Base-by-base conservation (phyloP, 2,797 vertebrate species). In the Otolemur crassicaudatus region DNA sequence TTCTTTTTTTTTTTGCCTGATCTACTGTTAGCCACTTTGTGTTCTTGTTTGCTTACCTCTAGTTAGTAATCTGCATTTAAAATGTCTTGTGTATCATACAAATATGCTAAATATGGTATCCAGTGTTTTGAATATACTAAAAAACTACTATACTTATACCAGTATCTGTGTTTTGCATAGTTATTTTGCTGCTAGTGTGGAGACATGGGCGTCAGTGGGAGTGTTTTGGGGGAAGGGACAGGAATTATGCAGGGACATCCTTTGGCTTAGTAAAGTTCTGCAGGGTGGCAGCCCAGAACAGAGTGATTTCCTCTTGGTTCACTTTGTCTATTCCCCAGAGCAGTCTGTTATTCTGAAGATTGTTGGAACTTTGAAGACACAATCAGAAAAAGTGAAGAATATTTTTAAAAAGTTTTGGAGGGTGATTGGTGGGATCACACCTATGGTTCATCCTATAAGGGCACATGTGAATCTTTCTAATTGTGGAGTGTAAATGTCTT, bases 41-140 rank as follows among this genome's bases (percentile, higher is more conserved):
- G 86, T 94, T 97, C 92, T 96, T 98, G 60, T 97, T 97, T 98
- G 92, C 94, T 97, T 97, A 97, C 81, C 70, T 96, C 72, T 94
- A 43, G 79, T 96, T 91, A 86, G 91, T 98, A 96, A 97, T 98
- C 90, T 98, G 95, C 83, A 97, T 98, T 98, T 97, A 94, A 84
- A 91, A 75, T 95, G 86, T 94, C 97, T 98, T 97, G 94, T 98
- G 96, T 97, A 96, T 92, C 89, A 91, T 95, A 79, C 79, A 72
- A 49, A 89, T 95, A 92, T 63, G 22, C 63, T 92, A 95, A 94
- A 77, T 95, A 81, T 79, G 69, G 60, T 76, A 61, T 88, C 11
- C 67, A 87, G 40, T 94, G 7, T 86, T 96, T 93, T 61, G 67
- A 87, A 76, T 88, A 72, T 70, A 84, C 61, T 58, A 40, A 95